A percentile compares a stretch with the other conserved stretches of the same genome.
Conservation (phyloP, 2,888 invertebrate genomes). For the Drosophila nr. medialis region DNA sequence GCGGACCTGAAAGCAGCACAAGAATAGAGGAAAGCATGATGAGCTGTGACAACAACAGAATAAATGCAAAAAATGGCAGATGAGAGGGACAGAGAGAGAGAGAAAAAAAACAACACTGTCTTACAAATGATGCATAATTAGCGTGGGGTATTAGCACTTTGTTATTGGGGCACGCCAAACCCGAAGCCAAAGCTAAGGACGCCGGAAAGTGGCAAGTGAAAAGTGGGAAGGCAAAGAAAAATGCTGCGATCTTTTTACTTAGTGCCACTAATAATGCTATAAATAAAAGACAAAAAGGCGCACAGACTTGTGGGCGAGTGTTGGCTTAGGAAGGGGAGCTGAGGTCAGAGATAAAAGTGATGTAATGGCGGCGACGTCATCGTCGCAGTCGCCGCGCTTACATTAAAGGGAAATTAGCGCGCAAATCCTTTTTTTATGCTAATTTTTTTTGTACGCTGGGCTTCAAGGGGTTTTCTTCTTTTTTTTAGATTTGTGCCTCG, state of each 20-base stretch:
- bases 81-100: neutral
- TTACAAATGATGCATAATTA: constrained; percentile 81
- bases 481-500: constrained; percentile 43
- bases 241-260: constrained; percentile 73
- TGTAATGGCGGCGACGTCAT: constrained; percentile 75
- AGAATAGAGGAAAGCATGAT: constrained; percentile 42
- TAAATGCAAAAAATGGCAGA: constrained; percentile 17
- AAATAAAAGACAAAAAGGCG: constrained; percentile 66
- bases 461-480: constrained; percentile 43
- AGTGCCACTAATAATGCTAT: constrained; percentile 78
- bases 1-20: constrained; percentile 81
- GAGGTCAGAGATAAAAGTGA: constrained; percentile 69
- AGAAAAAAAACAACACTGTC: constrained; percentile 35
- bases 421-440: constrained; percentile 79
- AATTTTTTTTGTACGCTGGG: constrained; percentile 57
- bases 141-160: constrained; percentile 79
- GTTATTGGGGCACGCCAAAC: constrained; percentile 67
- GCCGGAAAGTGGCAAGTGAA: constrained; percentile 28
- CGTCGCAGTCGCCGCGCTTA: constrained; percentile 58
- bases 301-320: neutral
- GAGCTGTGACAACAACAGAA: constrained; percentile 51
- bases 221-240: constrained; percentile 41
- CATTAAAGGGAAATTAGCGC: constrained; percentile 80
- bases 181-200: constrained; percentile 41
- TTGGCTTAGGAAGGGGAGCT: neutral